These are phyloP conservation scores for Lasioglossum leucozonium DNA, from an alignment of 2,888 invertebrate species.

Conservation along the genomic window DNA sequence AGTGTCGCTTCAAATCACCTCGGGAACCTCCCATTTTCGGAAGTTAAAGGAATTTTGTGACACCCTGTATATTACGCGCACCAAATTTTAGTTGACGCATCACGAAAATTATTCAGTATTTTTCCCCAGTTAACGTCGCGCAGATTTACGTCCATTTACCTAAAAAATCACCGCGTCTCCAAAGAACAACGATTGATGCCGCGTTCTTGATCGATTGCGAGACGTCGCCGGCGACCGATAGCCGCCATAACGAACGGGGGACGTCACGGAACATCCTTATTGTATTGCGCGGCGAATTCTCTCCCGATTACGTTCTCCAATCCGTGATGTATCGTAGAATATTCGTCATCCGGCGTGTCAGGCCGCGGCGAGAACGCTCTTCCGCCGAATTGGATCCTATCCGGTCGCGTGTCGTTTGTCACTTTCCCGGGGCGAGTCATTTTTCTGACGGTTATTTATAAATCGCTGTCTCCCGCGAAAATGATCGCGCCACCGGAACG, in stretches of 20 bases:
- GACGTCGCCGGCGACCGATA: conserved; percentile 12
- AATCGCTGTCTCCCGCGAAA: conserved; percentile 9
- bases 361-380: neutral
- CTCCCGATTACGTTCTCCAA: conserved; percentile 11
- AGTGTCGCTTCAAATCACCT: no score
- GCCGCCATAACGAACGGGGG: conserved; percentile 16
- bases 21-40: no score
- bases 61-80: neutral
- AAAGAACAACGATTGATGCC: conserved; percentile 26
- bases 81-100: neutral
- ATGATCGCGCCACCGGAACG: neutral
- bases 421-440: neutral
- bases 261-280: conserved; percentile 30
- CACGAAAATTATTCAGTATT: neutral
- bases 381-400: conserved; percentile 12
- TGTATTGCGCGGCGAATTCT: neutral
- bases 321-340: conserved; percentile 4
- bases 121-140: neutral
- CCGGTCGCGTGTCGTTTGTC: conserved; percentile 1
- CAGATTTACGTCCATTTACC: neutral
- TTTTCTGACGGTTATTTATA: conserved; percentile 15
- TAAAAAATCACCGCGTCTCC: neutral
- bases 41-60: no score
- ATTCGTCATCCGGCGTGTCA: neutral
- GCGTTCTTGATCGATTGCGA: conserved; percentile 35